phyloP scores from a whole-genome alignment of 1,140 invertebrate species.

The Nautilus pompilius region DNA sequence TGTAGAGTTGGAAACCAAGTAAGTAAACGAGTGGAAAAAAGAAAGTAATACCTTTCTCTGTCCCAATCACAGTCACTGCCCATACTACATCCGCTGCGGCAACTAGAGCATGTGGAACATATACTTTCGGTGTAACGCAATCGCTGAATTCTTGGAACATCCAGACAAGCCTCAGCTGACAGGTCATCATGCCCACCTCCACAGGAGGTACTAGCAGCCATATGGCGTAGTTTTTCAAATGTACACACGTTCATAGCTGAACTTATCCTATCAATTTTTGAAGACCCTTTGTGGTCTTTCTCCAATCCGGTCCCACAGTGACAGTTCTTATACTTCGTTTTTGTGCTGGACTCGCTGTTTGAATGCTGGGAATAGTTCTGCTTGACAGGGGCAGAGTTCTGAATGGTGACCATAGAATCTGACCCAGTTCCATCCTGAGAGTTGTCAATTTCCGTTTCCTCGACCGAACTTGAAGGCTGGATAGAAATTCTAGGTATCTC shows the following conservation, averaged over 20 bases:
- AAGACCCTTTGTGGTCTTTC: background rate
- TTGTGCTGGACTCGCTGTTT: background rate
- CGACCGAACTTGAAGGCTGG: background rate
- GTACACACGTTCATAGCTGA: background rate
- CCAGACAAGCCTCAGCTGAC: conserved; percentile 6
- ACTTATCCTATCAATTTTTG: background rate
- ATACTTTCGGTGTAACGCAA: conserved; percentile 20
- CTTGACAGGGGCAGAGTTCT: background rate
- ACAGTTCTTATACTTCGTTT: background rate
- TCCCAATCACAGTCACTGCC: conserved; percentile 44
- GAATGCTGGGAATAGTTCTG: background rate
- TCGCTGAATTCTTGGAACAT: conserved; percentile 12
- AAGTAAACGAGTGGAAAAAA: background rate
- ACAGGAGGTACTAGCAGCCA: background rate
- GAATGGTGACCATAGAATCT: background rate
- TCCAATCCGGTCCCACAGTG: background rate
- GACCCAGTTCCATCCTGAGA: background rate
- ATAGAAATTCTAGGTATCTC: conserved; percentile 24
- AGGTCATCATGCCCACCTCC: background rate
- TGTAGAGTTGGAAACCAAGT: too few relatives aligned
- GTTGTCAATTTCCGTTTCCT: background rate
- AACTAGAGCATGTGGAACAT: conserved; percentile 51
- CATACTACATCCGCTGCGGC: conserved; percentile 19
- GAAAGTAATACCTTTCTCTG: conserved; percentile 29
- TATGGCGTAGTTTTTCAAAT: background rate